These are phyloP conservation scores for Coelinius sp. DNA, from an alignment of 2,888 invertebrate genomes.

Conservation along the genomic window DNA sequence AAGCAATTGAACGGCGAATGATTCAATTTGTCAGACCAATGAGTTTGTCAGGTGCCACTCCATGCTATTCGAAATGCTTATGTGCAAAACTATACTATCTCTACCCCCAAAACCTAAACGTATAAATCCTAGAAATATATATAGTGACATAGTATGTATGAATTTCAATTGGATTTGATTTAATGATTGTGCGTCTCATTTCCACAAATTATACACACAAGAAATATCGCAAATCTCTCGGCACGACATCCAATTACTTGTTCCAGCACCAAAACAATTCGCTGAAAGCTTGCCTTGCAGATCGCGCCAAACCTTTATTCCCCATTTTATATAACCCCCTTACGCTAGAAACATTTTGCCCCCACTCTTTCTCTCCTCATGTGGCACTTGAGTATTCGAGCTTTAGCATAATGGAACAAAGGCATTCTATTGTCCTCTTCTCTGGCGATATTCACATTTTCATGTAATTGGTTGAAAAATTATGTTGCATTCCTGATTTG, in stretches of 20 bases:
- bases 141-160: conserved; percentile 50
- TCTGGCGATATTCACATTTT: not conserved
- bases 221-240: conserved; percentile 67
- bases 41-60: conserved; percentile 71
- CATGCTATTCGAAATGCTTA: conserved; percentile 52
- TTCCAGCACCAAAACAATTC: conserved; percentile 55
- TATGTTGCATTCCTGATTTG: not conserved
- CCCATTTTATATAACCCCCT: conserved; percentile 10
- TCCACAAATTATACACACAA: conserved; percentile 66
- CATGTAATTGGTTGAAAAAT: conserved; percentile 8
- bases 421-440: not conserved
- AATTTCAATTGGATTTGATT: conserved; percentile 69
- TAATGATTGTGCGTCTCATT: conserved; percentile 66
- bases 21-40: conserved; percentile 71
- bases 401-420: conserved; percentile 17
- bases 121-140: conserved; percentile 42
- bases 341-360: not conserved
- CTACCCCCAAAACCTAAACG: conserved; percentile 24
- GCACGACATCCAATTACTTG: conserved; percentile 60
- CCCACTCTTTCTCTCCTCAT: not conserved
- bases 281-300: conserved; percentile 47
- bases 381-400: not conserved
- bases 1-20: conserved; percentile 71
- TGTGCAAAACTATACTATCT: conserved; percentile 28
- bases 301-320: conserved; percentile 23